A percentile compares a stretch with the other conserved stretches of the same genome.
phyloP scores from a whole-genome alignment of 2,797 vertebrate species.

The Setipinna tenuifilis region DNA sequence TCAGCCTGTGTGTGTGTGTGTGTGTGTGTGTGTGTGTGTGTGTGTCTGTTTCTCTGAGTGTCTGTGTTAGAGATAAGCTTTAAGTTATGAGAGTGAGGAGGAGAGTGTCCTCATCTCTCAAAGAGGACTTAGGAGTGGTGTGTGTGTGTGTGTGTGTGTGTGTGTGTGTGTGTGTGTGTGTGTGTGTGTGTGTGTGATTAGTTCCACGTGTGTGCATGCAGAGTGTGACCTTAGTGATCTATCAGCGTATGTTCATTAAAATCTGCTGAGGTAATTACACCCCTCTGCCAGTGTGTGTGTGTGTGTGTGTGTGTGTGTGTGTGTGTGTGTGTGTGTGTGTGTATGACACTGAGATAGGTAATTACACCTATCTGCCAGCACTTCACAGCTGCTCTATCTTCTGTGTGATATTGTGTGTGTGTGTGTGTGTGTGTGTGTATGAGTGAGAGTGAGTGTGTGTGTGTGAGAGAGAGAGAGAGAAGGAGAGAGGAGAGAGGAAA shows the following conservation, averaged over 20 bases:
- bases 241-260: constrained; percentile 67
- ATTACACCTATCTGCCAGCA: too few species aligned
- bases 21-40: constrained; percentile 25
- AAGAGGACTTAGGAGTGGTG: neutral
- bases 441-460: neutral
- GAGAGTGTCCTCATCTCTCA: too few species aligned
- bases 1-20: constrained; percentile 11
- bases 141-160: constrained; percentile 18
- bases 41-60: neutral
- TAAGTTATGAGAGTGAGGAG: too few species aligned
- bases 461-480: neutral
- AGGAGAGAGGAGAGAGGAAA: too few species aligned
- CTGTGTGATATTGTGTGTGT: neutral
- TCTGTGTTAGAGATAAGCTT: neutral
- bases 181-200: neutral
- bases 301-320: neutral
- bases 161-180: constrained; percentile 18
- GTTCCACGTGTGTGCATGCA: neutral
- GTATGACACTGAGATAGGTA: too few species aligned
- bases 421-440: constrained; percentile 12
- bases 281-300: constrained; percentile 58
- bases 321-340: too few species aligned
- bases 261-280: constrained; percentile 71
- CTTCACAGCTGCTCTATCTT: too few species aligned
- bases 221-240: constrained; percentile 56